These are phyloP conservation scores for Taphrorychus bicolor DNA, from an alignment of 2,888 invertebrate genomes.

Conservation along the genomic window DNA sequence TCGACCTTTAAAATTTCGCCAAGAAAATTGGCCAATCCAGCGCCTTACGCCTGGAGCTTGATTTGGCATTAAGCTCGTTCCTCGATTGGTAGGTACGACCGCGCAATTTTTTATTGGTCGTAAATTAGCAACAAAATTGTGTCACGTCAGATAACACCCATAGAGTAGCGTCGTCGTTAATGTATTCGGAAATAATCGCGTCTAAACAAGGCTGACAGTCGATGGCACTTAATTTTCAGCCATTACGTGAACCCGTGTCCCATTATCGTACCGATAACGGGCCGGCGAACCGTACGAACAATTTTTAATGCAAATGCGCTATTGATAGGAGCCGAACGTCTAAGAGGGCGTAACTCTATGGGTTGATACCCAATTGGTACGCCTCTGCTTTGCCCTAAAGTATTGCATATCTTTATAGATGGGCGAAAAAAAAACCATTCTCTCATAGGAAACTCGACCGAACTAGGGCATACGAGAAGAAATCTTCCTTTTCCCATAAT, in stretches of 20 bases:
- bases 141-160: conserved; percentile 14
- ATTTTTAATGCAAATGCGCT: conserved; percentile 40
- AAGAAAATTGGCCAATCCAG: background rate
- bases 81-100: background rate
- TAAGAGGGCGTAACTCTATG: background rate
- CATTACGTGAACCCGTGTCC: conserved; percentile 38
- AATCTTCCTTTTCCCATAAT: background rate
- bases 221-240: conserved; percentile 39
- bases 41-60: background rate
- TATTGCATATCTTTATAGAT: background rate
- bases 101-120: background rate
- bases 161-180: conserved; percentile 18
- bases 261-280: conserved; percentile 30
- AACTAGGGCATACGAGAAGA: background rate
- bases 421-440: background rate
- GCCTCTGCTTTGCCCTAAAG: background rate
- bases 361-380: background rate
- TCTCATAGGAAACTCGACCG: background rate
- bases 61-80: background rate
- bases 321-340: conserved; percentile 1
- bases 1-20: background rate
- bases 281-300: conserved; percentile 33
- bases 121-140: conserved; percentile 9
- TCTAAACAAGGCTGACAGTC: conserved; percentile 37
- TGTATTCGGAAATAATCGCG: conserved; percentile 39